phyloP scores from a whole-genome alignment of 2,888 invertebrate genomes.

The Tridacna crocea region DNA sequence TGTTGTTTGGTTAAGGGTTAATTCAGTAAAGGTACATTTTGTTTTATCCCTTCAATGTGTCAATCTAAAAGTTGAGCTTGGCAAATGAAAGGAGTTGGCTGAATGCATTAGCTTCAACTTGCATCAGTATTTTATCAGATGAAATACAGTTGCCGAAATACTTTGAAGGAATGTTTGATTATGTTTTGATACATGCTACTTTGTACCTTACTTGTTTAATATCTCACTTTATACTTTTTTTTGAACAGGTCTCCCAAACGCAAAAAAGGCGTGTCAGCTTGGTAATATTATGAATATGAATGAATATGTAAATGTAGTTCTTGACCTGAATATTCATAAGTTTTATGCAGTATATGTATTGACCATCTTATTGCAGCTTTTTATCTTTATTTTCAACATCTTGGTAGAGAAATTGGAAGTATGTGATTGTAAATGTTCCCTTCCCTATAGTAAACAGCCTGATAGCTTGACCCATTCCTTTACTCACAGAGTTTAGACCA shows the following conservation, averaged over 20 bases:
- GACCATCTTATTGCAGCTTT: background rate
- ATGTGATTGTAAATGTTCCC: background rate
- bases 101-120: no score
- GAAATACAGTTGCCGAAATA: no score
- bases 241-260: slow-evolving; percentile 64
- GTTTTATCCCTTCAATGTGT: no score
- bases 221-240: slow-evolving; percentile 6
- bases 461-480: background rate
- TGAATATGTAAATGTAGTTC: slow-evolving; percentile 18
- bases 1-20: no score
- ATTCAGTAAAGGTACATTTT: no score
- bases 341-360: background rate
- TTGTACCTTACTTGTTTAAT: background rate
- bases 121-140: no score
- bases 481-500: background rate
- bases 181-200: background rate
- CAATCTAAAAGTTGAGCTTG: no score
- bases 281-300: slow-evolving; percentile 53
- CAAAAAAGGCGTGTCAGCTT: slow-evolving; percentile 64
- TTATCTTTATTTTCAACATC: background rate
- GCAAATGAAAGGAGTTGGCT: no score
- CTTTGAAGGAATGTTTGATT: no score
- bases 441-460: background rate
- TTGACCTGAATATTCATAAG: slow-evolving; percentile 9
- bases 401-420: background rate